Evolutionary conservation across 2,797 vertebrate genomes (phyloP).

Genomic region (Cossypha polioptera): DNA sequence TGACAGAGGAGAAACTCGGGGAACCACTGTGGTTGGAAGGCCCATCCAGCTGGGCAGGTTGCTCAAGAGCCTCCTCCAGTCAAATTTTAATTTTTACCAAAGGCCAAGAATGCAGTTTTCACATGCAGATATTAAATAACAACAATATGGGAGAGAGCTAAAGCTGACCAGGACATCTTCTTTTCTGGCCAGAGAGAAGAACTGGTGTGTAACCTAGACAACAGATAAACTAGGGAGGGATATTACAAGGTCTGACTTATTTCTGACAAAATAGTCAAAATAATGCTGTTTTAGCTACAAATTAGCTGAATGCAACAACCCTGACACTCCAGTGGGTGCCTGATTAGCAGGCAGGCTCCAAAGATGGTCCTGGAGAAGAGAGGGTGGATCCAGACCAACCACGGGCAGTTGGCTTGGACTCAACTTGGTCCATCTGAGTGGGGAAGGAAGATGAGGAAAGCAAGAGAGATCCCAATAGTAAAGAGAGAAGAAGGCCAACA

Average conservation of each 20-base stretch:
- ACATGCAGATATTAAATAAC: background rate
- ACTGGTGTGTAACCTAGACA: rapidly evolving
- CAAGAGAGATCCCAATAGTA: background rate
- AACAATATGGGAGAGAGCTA: background rate
- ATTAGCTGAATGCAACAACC: background rate
- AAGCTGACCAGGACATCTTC: background rate
- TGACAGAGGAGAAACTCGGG: background rate
- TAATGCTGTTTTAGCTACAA: background rate
- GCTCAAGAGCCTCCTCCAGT: background rate
- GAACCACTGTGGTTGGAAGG: background rate
- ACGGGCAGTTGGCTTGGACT: rapidly evolving
- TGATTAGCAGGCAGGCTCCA: background rate
- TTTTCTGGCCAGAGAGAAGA: background rate
- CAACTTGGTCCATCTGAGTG: background rate
- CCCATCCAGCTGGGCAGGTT: background rate
- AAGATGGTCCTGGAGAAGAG: background rate
- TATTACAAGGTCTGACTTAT: background rate
- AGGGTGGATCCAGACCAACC: background rate
- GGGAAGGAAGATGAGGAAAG: background rate
- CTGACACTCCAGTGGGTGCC: background rate
- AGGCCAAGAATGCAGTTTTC: background rate
- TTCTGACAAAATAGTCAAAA: background rate
- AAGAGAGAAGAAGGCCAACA: background rate
- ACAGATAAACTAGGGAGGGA: background rate
- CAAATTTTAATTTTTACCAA: background rate